Evolutionary conservation across 2,113 vertebrate species (phyloP), one percentile per base, ranked within the genome.

Genomic region (Neogobius melanostomus): DNA sequence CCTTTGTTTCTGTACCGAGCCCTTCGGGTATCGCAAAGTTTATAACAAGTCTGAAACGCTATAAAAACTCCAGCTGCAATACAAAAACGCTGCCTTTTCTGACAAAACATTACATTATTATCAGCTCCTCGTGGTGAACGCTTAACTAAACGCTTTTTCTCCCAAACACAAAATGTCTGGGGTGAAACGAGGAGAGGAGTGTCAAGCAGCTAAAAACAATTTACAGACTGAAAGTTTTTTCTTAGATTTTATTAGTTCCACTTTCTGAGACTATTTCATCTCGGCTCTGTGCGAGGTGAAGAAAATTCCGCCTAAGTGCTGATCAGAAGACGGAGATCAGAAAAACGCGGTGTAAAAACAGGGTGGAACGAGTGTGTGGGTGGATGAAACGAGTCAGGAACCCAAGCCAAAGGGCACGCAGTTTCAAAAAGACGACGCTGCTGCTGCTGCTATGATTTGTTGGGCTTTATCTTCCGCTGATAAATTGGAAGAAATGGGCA

Each of bases 401-500:
- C 17, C 0, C 57, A 15, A 73, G 71, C 78, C 76, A 84, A 79
- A 81, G 71, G 78, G 59, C 67, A 71, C 59, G 42, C 14, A 17
- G 46, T 78, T 16, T 53, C 53, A 53, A 71, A 77, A 71, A 77
- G 64, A 66, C 17, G 1, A 21, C 21, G 21, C 21, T 21, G 47
- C 2, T 21, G 47, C 2, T 21, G 45, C 50, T 71, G 46, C 72
- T 81, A 74, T 72, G 72, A 83, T 87, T 81, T 67, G 53, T 81
- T 75, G 64, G 66, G 69, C 85, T 78, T 87, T 76, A 87, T 90
- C 87, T 76, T 66, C 52, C 45, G 59, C 68, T 85, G 75, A 85
- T 81, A 80, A 90, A 89, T 76, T 81, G 72, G 79, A 77, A 88
- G 61, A 89, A 90, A 85, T 68, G 16, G 68, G 61, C 63, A 16